Base-by-base conservation (phyloP, 2,113 vertebrate species). In the Sorex araneus region DNA sequence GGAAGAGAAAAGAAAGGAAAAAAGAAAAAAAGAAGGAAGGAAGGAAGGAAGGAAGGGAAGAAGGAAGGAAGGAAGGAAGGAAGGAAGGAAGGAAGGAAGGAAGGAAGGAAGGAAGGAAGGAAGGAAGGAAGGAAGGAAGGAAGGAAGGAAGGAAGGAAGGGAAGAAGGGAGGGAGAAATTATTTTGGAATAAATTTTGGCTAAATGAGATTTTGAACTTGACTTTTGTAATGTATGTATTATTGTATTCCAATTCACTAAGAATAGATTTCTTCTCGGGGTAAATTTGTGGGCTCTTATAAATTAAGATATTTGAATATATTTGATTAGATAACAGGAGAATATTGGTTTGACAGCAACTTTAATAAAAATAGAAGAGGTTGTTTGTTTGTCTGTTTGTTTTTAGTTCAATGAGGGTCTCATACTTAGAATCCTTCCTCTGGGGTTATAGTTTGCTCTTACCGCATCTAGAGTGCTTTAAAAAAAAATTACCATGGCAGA, bases 161-260 rank as follows among this genome's bases (percentile, higher is more conserved):
- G 45, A 50, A 50, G 47, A 50, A 6, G 9, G 47, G 64, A 57
- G 6, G 34, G 45, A 75, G 32, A 92, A 92, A 45, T 89, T 10
- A 82, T 74, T 89, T 47, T 45, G 89, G 76, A 87, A 67, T 74
- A 69, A 85, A 64, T 83, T 3, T 36, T 89, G 54, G 36, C 18
- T 82, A 47, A 86, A 77, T 78, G 3, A 92, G 69, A 67, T 67
- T 7, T 10, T 93, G 16, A 23, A 73, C 80, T 21, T 75, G 60
- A 75, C 40, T 74, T 92, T 54, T 74, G 1, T 57, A 87, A 83
- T 50, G 6, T 28, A 30, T 13, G 12, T 66, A 45, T 66, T 82
- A 45, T 43, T 73, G 6, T 71, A 63, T 36, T 71, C 13, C 85
- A 85, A 92, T 66, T 66, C 64, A 21, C 77, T 7, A 1, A 82